Percentiles rank a stretch among this genome's conserved stretches.
phyloP scores from a whole-genome alignment of 2,797 vertebrate genomes.

The Novumbra hubbsi region DNA sequence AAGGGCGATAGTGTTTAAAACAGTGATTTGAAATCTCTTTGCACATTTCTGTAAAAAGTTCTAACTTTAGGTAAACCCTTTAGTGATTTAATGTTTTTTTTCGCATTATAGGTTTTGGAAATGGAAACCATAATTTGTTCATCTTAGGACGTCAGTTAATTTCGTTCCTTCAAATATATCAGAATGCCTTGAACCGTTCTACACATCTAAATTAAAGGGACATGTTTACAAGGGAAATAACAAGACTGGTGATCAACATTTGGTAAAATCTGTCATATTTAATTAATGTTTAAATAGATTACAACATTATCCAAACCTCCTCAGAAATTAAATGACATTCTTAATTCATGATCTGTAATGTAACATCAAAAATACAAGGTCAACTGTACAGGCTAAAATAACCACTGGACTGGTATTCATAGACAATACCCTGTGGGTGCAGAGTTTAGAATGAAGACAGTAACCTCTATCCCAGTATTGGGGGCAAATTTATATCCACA shows the following conservation, averaged over 20 bases:
- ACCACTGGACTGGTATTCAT: slow-evolving; percentile 2
- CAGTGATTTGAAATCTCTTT: not conserved
- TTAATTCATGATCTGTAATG: not conserved
- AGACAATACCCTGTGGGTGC: not conserved
- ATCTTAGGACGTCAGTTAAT: not conserved
- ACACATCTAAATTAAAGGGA: not conserved
- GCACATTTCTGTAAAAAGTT: not conserved
- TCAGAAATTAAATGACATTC: not conserved
- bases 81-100: not conserved
- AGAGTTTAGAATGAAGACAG: not conserved
- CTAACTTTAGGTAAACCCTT: not conserved
- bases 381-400: slow-evolving; percentile 2
- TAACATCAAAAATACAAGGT: slow-evolving; percentile 1
- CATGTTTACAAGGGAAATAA: not conserved
- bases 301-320: not conserved
- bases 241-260: not conserved
- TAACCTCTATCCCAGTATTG: not conserved
- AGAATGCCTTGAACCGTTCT: not conserved
- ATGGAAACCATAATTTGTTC: not conserved
- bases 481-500: not conserved
- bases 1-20: not conserved
- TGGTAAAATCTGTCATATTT: slow-evolving; percentile 1
- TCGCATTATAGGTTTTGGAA: not conserved
- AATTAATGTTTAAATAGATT: not conserved
- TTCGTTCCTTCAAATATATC: not conserved